Base-by-base conservation (phyloP, 1,140 invertebrate genomes). In the Heliconius nattereri region DNA sequence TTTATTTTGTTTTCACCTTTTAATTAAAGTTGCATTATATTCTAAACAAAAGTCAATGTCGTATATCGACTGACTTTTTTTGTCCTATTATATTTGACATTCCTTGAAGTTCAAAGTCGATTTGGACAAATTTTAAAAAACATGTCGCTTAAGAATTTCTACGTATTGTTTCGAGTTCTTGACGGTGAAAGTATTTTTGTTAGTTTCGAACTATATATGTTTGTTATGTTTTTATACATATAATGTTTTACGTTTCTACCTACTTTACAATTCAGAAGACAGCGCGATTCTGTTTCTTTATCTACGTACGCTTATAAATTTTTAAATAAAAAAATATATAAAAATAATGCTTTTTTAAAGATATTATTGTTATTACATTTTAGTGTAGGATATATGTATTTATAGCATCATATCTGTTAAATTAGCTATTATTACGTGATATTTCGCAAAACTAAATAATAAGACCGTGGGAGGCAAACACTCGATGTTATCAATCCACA, bases 381-480 rank as follows among this genome's bases (percentile, higher is more conserved):
- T 1, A 26, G 20, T 26, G 23, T 16, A 13, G 8, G 2, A 13
- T 7, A 26, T 13, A 66, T 5, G 23, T 8, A 66, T 29, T 2
- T 29, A 29, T 29, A 66, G 5, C 11, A 29, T 52, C 7, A 20
- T 52, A 52, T 52, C 49, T 52, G 5, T 16, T 66, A 66, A 49
- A 40, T 75, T 75, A 78, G 60, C 76, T 57, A 7, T 60, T 66
- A 81, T 78, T 75, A 71, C 40, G 57, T 73, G 60, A 35, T 57
- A 81, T 66, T 75, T 76, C 45, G 72, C 70, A 75, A 77, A 54
- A 78, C 54, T 73, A 60, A 78, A 78, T 81, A 77, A 71, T 75
- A 81, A 29, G 11, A 72, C 76, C 80, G 76, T 81, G 80, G 76
- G 80, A 81, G 80, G 71, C 60, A 72, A 72, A 35, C n/a, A 45